Evolutionary conservation across 2,888 invertebrate genomes (phyloP).

Genomic region (Leucophenga montana): DNA sequence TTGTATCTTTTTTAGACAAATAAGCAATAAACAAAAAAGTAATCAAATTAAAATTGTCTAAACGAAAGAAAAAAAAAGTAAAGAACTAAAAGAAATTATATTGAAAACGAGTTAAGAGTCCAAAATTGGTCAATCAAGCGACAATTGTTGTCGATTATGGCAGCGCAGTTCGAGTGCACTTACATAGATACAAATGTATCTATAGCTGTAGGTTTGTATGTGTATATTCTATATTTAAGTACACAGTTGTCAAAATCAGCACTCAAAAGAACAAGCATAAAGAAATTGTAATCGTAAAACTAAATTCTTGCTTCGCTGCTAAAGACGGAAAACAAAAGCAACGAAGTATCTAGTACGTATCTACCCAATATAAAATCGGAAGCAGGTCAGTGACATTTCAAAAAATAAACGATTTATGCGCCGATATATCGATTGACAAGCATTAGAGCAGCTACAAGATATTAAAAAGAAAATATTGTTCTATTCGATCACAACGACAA

Average conservation of each 20-base stretch:
- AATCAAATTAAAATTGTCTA: background rate
- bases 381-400: conserved; percentile 45
- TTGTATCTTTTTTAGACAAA: background rate
- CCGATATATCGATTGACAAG: too few relatives aligned
- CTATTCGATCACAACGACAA: conserved; percentile 15
- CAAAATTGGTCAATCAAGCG: conserved; percentile 62
- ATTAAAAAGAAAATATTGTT: background rate
- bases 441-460: background rate
- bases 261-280: conserved; percentile 31
- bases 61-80: conserved; percentile 7
- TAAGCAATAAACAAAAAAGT: background rate
- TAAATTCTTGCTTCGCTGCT: too few relatives aligned
- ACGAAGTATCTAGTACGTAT: conserved; percentile 32
- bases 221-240: too few relatives aligned
- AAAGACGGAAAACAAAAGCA: background rate
- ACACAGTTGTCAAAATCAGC: conserved; percentile 11
- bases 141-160: conserved; percentile 57
- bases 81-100: conserved; percentile 37
- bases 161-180: background rate
- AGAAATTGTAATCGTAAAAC: conserved; percentile 27
- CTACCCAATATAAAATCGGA: conserved; percentile 48
- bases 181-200: background rate
- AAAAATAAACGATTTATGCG: background rate
- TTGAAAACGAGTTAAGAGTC: conserved; percentile 46
- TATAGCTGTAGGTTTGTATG: too few relatives aligned